These are phyloP conservation scores for Phrynocephalus versicolor DNA, from an alignment of 2,113 vertebrate species.

Conservation along the genomic window DNA sequence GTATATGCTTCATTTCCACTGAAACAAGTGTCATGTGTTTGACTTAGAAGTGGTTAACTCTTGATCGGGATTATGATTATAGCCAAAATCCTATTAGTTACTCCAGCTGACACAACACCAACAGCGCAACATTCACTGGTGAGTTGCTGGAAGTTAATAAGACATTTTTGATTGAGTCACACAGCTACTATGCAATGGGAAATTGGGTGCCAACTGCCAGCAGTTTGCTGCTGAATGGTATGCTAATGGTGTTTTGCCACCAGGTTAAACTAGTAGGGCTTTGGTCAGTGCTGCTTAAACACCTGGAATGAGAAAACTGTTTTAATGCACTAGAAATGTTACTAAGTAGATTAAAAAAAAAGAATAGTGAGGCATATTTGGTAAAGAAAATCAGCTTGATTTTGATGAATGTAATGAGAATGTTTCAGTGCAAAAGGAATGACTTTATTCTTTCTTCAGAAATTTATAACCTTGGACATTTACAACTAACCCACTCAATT, in stretches of 20 bases:
- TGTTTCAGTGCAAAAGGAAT: background rate
- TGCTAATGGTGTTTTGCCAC: no score
- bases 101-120: no score
- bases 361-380: background rate
- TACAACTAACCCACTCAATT: background rate
- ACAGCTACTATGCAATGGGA: no score
- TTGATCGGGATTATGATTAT: background rate
- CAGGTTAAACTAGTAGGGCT: no score
- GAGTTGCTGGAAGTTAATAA: no score
- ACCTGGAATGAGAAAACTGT: background rate
- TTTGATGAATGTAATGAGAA: background rate
- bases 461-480: background rate
- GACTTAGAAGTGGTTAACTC: background rate
- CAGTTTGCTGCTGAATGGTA: no score
- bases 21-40: background rate
- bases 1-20: background rate
- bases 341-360: background rate
- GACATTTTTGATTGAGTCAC: no score
- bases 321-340: background rate
- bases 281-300: background rate
- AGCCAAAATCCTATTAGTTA: no score
- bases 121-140: no score
- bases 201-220: no score
- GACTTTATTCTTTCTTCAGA: background rate
- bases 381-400: background rate